Evolutionary conservation across 1,140 invertebrate genomes (phyloP).

Genomic region (Heterodera carotae): DNA sequence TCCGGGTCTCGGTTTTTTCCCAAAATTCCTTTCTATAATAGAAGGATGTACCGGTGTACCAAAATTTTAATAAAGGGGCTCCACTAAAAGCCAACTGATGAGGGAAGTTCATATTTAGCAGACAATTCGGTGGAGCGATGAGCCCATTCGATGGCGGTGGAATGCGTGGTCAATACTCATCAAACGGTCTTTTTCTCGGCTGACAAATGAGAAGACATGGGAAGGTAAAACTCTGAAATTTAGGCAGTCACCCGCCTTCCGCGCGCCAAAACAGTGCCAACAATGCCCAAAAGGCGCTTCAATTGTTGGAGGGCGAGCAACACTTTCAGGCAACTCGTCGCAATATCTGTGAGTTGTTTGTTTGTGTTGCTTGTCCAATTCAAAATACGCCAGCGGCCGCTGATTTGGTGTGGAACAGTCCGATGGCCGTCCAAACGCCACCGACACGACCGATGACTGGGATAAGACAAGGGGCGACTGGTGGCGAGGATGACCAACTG

Average conservation of each 20-base stretch:
- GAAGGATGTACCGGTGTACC: too few relatives aligned
- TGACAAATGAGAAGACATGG: background rate
- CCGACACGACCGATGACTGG: slow-evolving; percentile 78
- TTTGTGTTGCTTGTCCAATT: background rate
- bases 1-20: slow-evolving; percentile 25
- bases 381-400: slow-evolving; percentile 46
- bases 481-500: slow-evolving; percentile 72
- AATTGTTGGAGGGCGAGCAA: slow-evolving; percentile 46
- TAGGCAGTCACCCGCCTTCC: slow-evolving; percentile 26
- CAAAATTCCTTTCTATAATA: slow-evolving; percentile 25
- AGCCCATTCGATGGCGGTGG: slow-evolving; percentile 20
- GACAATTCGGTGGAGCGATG: slow-evolving; percentile 11
- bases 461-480: slow-evolving; percentile 70
- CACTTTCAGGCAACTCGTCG: slow-evolving; percentile 51
- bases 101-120: too few relatives aligned
- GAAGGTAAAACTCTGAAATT: slow-evolving; percentile 15
- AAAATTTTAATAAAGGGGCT: background rate
- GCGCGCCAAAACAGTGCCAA: slow-evolving; percentile 18
- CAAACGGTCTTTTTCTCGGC: slow-evolving; percentile 7
- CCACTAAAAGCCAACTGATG: background rate
- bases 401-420: slow-evolving; percentile 75
- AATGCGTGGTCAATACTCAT: background rate
- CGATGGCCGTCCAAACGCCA: slow-evolving; percentile 73
- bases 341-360: slow-evolving; percentile 49
- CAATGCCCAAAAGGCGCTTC: slow-evolving; percentile 32